A percentile compares a stretch with the other conserved stretches of the same genome.
phyloP scores from a whole-genome alignment of 2,888 invertebrate species.

The Sphaerophoria taeniata region DNA sequence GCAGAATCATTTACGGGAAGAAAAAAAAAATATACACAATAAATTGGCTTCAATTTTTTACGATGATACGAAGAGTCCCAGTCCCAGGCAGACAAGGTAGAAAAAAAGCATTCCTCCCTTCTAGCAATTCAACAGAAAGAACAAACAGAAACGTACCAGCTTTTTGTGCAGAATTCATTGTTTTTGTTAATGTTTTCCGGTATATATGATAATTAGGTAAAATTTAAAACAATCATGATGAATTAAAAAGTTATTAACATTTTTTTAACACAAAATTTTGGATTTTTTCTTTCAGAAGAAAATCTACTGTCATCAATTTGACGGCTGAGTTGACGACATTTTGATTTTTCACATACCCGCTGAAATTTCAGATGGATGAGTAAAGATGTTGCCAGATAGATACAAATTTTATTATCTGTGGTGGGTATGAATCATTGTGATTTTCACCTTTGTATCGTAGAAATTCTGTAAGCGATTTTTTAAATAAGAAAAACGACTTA shows the following conservation, averaged over 20 bases:
- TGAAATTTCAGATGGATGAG: slow-evolving; percentile 36
- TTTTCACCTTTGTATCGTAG: too few species aligned
- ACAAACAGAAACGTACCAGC: slow-evolving; percentile 67
- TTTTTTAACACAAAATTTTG: slow-evolving; percentile 68
- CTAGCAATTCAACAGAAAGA: not conserved
- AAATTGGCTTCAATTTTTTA: slow-evolving; percentile 2
- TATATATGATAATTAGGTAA: slow-evolving; percentile 61
- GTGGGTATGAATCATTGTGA: not conserved
- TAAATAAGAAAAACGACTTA: too few species aligned
- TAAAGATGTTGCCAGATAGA: slow-evolving; percentile 51
- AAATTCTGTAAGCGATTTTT: too few species aligned
- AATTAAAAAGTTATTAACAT: slow-evolving; percentile 65
- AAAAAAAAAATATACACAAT: slow-evolving; percentile 54
- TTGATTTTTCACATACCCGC: slow-evolving; percentile 72
- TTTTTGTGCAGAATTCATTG: slow-evolving; percentile 75
- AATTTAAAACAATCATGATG: slow-evolving; percentile 62
- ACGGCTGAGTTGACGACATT: slow-evolving; percentile 76
- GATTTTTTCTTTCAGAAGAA: slow-evolving; percentile 60
- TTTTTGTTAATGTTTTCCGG: slow-evolving; percentile 44
- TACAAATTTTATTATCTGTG: not conserved
- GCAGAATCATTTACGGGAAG: slow-evolving; percentile 16
- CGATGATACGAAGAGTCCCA: not conserved
- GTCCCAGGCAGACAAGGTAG: not conserved
- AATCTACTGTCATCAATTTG: slow-evolving; percentile 73
- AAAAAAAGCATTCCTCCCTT: not conserved